Base-by-base conservation (phyloP, 2,113 vertebrate genomes). In the Sigmodon hispidus region DNA sequence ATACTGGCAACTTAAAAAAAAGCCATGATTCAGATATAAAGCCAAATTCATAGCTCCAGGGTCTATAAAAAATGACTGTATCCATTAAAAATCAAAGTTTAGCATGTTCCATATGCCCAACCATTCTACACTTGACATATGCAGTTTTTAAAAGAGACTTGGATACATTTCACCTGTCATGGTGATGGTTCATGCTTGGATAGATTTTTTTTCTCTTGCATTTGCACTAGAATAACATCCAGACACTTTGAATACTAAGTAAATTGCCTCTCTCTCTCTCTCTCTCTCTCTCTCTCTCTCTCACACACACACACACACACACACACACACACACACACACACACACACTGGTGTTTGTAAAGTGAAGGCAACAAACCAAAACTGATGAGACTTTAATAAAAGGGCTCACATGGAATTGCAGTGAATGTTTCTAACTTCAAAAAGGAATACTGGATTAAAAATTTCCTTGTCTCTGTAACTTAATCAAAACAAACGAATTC, bases 391-490 rank as follows among this genome's bases (percentile, higher is more conserved):
- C 15, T 81, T 50, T 10, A 13, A 11, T 36, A 26, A 70, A 94
- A 67, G 65, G 63, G 16, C 24, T 94, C 45, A 57, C 57, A 67
- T 43, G 59, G 48, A 93, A 85, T 85, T 48, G 52, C 3, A 29
- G 1, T 19, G 80, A 83, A 5, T 24, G 34, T 48, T 93, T 93
- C 70, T 40, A 75, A 90, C 50, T 61, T 86, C 81, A 48, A 29
- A 96, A 95, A 97, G 57, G 22, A 95, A 77, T 81, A 63, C 80
- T 8, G 90, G 50, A 84, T 77, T 92, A 83, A 72, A 87, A 43
- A 7, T 94, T 87, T 81, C 81, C 70, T 90, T 7, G 90, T 95
- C 94, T 94, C 93, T 94, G 34, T n/a, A 48, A 79, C 29, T 94
- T 89, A 43, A 81, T 94, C 90, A 94, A 86, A 90, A 59, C 43